These are phyloP conservation scores for Nemotelus pantherinus DNA, from an alignment of 2,888 invertebrate genomes.

Conservation along the genomic window DNA sequence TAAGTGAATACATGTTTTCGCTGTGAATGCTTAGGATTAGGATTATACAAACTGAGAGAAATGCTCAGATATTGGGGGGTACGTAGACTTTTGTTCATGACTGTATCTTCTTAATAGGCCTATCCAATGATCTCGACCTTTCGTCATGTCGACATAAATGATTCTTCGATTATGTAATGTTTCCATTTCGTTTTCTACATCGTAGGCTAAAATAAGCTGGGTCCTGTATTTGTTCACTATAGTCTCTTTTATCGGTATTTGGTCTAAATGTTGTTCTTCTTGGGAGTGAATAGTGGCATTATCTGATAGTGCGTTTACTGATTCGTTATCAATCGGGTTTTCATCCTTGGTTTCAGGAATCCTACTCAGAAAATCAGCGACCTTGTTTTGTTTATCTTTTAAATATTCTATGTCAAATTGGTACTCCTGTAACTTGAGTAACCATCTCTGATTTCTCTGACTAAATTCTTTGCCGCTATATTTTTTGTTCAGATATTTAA, in stretches of 20 bases:
- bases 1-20: too few species aligned
- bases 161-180: slow-evolving; percentile 36
- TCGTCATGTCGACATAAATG: slow-evolving; percentile 34
- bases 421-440: not conserved
- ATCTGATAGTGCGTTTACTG: not conserved
- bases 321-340: not conserved
- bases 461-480: slow-evolving; percentile 18
- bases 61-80: too few species aligned
- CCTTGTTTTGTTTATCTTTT: too few species aligned
- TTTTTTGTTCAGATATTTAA: slow-evolving; percentile 17
- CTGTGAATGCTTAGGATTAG: too few species aligned
- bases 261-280: slow-evolving; percentile 46
- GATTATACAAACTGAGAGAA: too few species aligned
- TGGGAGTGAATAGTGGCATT: slow-evolving; percentile 44
- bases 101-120: slow-evolving; percentile 34
- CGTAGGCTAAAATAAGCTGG: slow-evolving; percentile 45
- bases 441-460: slow-evolving; percentile 13
- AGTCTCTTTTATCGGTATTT: slow-evolving; percentile 43
- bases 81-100: too few species aligned
- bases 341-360: not conserved
- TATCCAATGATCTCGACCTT: slow-evolving; percentile 26
- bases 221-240: slow-evolving; percentile 46
- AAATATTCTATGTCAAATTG: too few species aligned
- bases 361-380: not conserved
- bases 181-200: slow-evolving; percentile 31